These are phyloP conservation scores for Philantomba maxwellii DNA, from an alignment of 2,113 vertebrate species.

Conservation along the genomic window DNA sequence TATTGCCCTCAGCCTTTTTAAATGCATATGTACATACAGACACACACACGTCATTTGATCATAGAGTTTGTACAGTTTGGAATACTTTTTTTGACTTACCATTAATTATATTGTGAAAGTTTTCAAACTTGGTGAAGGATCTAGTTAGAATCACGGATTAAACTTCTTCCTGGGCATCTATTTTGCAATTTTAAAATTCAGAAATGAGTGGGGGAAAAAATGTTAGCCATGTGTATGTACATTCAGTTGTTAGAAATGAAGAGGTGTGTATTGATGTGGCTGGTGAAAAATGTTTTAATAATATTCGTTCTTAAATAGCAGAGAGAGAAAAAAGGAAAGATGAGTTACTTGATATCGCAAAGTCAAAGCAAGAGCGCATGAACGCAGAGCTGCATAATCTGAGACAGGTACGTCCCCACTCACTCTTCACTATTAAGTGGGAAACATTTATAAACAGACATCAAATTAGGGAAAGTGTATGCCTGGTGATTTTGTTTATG, in stretches of 20 bases:
- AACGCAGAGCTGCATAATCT: slow-evolving; percentile 83
- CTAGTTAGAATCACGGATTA: not conserved
- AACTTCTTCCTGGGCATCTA: not conserved
- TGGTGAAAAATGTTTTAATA: not conserved
- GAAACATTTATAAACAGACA: not conserved
- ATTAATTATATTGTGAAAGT: not conserved
- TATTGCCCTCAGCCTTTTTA: not conserved
- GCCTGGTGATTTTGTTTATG: not conserved
- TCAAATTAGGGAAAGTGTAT: not conserved
- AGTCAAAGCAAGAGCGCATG: slow-evolving; percentile 85
- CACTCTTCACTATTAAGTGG: not conserved
- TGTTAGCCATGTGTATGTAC: not conserved
- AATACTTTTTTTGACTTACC: not conserved
- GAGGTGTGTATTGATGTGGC: not conserved
- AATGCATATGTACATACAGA: not conserved
- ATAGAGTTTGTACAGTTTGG: not conserved
- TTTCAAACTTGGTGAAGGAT: not conserved
- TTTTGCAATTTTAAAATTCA: slow-evolving; percentile 12
- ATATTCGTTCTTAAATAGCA: slow-evolving; percentile 74
- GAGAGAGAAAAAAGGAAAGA: slow-evolving; percentile 87
- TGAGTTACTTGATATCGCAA: slow-evolving; percentile 84
- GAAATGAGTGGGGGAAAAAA: not conserved
- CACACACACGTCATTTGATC: not conserved
- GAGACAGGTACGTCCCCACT: slow-evolving; percentile 79
- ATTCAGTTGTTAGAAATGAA: not conserved